Percentiles rank a stretch among this genome's conserved stretches.
Conservation (phyloP, 2,797 vertebrate species). For the Liasis olivaceus region DNA sequence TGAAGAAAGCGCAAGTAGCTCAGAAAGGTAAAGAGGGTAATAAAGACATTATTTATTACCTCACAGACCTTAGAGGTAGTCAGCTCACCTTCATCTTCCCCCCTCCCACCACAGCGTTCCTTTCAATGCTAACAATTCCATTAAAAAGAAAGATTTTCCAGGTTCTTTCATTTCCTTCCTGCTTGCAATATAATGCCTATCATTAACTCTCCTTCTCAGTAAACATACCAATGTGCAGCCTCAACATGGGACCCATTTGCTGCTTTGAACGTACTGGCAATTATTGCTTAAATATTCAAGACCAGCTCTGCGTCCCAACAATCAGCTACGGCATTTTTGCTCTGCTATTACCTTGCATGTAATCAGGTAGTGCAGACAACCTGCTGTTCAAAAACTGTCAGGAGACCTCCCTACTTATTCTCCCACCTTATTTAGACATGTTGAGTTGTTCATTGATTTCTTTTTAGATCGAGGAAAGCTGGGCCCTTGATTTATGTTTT, state of each 20-base stretch:
- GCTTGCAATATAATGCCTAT: slow-evolving; percentile 43
- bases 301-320: slow-evolving; percentile 37
- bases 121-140: slow-evolving; percentile 33
- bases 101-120: not conserved
- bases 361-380: slow-evolving; percentile 44
- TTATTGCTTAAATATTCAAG: slow-evolving; percentile 63
- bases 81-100: not conserved
- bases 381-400: slow-evolving; percentile 37
- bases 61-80: not conserved
- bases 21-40: not conserved
- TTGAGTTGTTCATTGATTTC: not conserved
- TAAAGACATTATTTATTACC: not conserved
- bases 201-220: slow-evolving; percentile 53
- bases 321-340: slow-evolving; percentile 37
- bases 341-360: slow-evolving; percentile 49
- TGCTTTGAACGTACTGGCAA: slow-evolving; percentile 50
- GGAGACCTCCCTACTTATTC: not conserved
- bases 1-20: not conserved
- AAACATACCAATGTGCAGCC: slow-evolving; percentile 52
- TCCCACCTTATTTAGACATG: slow-evolving; percentile 5
- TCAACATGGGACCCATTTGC: slow-evolving; percentile 51
- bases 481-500: not conserved
- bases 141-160: slow-evolving; percentile 51
- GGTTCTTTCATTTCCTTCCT: slow-evolving; percentile 43
- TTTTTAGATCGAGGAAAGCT: not conserved